Evolutionary conservation across 2,797 vertebrate genomes (phyloP), one percentile per base, ranked within the genome.

Genomic region (Tokudaia tokunoshimensis): DNA sequence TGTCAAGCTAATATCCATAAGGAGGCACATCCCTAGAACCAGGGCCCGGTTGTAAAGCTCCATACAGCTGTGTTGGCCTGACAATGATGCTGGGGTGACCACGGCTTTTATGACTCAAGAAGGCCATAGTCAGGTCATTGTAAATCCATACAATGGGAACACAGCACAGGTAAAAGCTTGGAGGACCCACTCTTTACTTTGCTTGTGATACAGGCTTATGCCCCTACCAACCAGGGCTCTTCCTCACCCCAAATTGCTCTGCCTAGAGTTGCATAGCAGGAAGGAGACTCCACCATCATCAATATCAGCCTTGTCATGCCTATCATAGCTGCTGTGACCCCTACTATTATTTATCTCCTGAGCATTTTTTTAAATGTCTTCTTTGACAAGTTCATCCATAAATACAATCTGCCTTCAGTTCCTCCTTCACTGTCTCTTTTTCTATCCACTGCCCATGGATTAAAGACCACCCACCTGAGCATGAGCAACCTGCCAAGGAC

Each of bases 141-240:
- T 41, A 65, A 92, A 78, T 52, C 34, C 57, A 52, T 31, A 4
- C n/a, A 41, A 5, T 0, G 1, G 29, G 11, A 75, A 12, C 2
- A 24, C 0, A 10, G 13, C n/a, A 4, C 0, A 8, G 15, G 15
- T n/a, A 29, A 65, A 44, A 29, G 52, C 47, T 34, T 50, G 3
- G 19, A 61, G 61, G 4, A 11, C 70, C 29, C n/a, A 29, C 24
- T 50, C 1, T 61, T 70, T 61, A 8, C 37, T 70, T 80, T 37
- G 55, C 67, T 57, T 31, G 2, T 55, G 41, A 83, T 19, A 83
- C 14, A 2, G 6, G 9, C 24, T 15, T 7, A 1, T 12, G 3
- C 24, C 70, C 8, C 57, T 63, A 61, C 9, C 22, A 2, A 47
- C 37, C 67, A 41, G 0, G 1, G 55, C 65, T 65, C 22, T 19